Conservation (phyloP, 2,888 invertebrate genomes). For the Agonopterix subpropinquella region DNA sequence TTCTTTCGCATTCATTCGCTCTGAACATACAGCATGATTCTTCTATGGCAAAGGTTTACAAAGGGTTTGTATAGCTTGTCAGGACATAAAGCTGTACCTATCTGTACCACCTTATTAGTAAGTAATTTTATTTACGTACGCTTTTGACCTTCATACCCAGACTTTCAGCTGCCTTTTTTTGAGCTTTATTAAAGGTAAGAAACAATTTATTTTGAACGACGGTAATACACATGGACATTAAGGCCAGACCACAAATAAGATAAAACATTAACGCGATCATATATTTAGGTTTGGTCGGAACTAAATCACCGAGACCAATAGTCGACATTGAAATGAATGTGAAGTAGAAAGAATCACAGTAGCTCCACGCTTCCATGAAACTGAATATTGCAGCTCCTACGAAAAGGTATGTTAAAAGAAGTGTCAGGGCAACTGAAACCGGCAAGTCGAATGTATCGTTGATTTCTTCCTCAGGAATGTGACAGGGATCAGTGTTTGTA, state of each 20-base stretch:
- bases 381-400: conserved; percentile 89
- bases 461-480: conserved; percentile 79
- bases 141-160: too few relatives aligned
- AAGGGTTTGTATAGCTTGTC: too few relatives aligned
- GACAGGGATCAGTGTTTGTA: conserved; percentile 83
- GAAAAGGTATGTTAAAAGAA: conserved; percentile 90
- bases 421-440: conserved; percentile 89
- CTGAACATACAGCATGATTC: too few relatives aligned
- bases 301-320: conserved; percentile 95
- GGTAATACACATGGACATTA: conserved; percentile 98
- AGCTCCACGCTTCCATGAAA: conserved; percentile 90
- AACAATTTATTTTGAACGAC: conserved; percentile 91
- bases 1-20: too few relatives aligned
- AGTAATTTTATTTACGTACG: too few relatives aligned
- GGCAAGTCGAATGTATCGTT: conserved; percentile 97
- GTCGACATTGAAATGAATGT: conserved; percentile 98
- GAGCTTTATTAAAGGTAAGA: conserved; percentile 87
- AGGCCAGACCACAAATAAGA: conserved; percentile 93
- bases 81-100: too few relatives aligned
- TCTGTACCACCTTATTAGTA: too few relatives aligned
- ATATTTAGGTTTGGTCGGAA: conserved; percentile 90
- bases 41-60: too few relatives aligned
- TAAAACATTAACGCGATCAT: conserved; percentile 96
- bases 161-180: too few relatives aligned
- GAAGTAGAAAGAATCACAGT: conserved; percentile 96